Conservation (phyloP, 2,888 invertebrate species). For the Drosophila neonasuta region DNA sequence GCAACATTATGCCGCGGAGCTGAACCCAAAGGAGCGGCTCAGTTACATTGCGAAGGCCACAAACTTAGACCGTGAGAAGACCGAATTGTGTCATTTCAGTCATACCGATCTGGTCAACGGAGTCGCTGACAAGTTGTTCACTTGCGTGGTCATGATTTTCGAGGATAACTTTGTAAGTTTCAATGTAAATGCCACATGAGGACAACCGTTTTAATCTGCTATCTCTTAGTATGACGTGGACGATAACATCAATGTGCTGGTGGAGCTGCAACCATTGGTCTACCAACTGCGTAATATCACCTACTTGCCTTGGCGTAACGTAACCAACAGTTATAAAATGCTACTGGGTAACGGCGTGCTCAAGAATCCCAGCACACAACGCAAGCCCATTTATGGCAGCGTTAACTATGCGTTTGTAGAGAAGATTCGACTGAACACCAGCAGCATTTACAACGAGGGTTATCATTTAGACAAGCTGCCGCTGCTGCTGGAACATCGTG, state of each 20-base stretch:
- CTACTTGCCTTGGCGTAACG: slow-evolving; percentile 78
- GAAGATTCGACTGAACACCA: slow-evolving; percentile 71
- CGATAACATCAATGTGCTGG: slow-evolving; percentile 77
- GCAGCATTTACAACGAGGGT: slow-evolving; percentile 49
- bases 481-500: slow-evolving; percentile 74
- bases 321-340: slow-evolving; percentile 77
- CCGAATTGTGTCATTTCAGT: slow-evolving; percentile 78
- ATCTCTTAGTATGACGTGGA: slow-evolving; percentile 70
- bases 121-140: slow-evolving; percentile 69
- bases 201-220: not conserved
- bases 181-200: slow-evolving; percentile 23
- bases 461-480: slow-evolving; percentile 61
- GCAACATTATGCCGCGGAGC: slow-evolving; percentile 64
- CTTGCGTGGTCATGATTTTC: slow-evolving; percentile 79
- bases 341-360: slow-evolving; percentile 66
- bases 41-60: slow-evolving; percentile 80
- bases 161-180: slow-evolving; percentile 79
- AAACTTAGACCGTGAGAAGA: slow-evolving; percentile 71
- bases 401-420: slow-evolving; percentile 77
- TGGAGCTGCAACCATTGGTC: slow-evolving; percentile 77
- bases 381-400: slow-evolving; percentile 76
- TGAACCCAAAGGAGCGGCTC: slow-evolving; percentile 78
- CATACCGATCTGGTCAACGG: slow-evolving; percentile 75
- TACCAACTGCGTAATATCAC: slow-evolving; percentile 78
- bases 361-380: slow-evolving; percentile 70